These are phyloP conservation scores for Habropoda laboriosa DNA, from an alignment of 1,140 invertebrate species.

Conservation along the genomic window DNA sequence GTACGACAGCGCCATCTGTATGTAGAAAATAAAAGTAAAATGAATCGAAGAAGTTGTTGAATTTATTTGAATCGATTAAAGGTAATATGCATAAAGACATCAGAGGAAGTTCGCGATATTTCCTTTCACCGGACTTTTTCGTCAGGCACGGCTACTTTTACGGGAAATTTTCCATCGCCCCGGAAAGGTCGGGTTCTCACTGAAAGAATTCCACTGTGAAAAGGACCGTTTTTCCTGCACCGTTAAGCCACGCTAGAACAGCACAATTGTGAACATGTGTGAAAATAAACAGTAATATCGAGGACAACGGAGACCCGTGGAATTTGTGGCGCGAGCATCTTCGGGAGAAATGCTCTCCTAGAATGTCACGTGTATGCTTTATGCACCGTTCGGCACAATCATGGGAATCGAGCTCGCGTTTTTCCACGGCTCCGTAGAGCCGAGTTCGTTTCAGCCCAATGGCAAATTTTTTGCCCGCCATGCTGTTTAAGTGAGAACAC, in stretches of 20 bases:
- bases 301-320: not conserved
- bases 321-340: conserved; percentile 39
- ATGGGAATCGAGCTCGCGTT: conserved; percentile 46
- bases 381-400: conserved; percentile 51
- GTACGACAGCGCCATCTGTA: too few species aligned
- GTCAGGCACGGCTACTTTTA: not conserved
- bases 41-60: too few species aligned
- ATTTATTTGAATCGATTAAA: too few species aligned
- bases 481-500: conserved; percentile 4
- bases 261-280: not conserved
- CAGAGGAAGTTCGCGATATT: not conserved
- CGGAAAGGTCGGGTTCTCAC: not conserved
- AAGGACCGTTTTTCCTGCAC: not conserved
- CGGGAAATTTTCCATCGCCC: not conserved
- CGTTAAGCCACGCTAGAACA: conserved; percentile 6
- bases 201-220: not conserved
- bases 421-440: not conserved
- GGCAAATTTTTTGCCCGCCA: conserved; percentile 9
- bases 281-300: conserved; percentile 39
- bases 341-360: conserved; percentile 12
- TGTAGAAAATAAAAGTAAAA: too few species aligned
- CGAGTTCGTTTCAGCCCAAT: conserved; percentile 19
- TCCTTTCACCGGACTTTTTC: not conserved
- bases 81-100: too few species aligned
- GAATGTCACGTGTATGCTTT: conserved; percentile 51